These are phyloP conservation scores for Pristionchus japonicus DNA, from an alignment of 2,888 invertebrate species.

Conservation along the genomic window DNA sequence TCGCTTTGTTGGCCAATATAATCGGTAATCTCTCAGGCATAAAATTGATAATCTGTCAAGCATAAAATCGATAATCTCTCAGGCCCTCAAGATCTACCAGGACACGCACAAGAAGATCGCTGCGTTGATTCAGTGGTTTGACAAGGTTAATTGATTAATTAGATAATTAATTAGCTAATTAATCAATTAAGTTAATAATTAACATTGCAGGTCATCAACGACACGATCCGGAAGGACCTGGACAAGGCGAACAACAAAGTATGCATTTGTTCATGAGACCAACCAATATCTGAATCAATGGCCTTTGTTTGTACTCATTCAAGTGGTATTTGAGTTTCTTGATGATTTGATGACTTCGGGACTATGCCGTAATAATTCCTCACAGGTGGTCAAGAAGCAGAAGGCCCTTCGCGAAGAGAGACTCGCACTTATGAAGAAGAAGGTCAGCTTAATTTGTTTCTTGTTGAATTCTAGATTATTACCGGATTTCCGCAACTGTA, in stretches of 20 bases:
- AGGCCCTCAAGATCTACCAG: slow-evolving; percentile 77
- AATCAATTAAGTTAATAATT: background rate
- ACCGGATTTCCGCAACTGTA: no score
- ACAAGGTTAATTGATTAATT: slow-evolving; percentile 53
- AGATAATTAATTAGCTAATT: slow-evolving; percentile 75
- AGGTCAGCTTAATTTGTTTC: slow-evolving; percentile 65
- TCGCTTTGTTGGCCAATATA: no score
- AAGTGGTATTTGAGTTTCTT: background rate
- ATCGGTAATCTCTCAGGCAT: no score
- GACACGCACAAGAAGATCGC: slow-evolving; percentile 77
- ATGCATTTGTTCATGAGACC: background rate
- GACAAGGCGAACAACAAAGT: slow-evolving; percentile 76
- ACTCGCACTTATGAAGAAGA: slow-evolving; percentile 77
- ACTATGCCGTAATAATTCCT: no score
- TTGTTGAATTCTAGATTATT: background rate
- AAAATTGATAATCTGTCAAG: background rate
- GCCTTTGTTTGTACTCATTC: background rate
- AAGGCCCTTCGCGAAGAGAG: slow-evolving; percentile 77
- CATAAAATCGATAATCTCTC: background rate
- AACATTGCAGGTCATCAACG: slow-evolving; percentile 76
- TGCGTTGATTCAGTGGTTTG: slow-evolving; percentile 79
- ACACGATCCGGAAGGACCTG: slow-evolving; percentile 78
- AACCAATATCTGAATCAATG: background rate
- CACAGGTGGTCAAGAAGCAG: slow-evolving; percentile 75
- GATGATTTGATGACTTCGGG: background rate